Conservation (phyloP, 2,113 vertebrate genomes). For the Athene cunicularia region DNA sequence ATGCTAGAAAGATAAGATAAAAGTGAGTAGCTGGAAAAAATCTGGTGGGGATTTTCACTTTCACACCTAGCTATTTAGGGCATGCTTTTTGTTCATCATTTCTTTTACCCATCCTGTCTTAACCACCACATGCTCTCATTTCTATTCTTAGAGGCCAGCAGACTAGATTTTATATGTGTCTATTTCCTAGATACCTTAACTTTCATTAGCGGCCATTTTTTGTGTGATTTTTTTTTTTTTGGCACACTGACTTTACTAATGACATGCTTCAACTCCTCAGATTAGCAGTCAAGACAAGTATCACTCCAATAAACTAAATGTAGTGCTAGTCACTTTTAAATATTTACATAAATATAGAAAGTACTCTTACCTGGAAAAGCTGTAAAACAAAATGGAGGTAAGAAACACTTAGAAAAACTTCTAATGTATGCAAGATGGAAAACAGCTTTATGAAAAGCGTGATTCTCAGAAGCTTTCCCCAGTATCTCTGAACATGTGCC, state of each 20-base stretch:
- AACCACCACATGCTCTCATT: background rate
- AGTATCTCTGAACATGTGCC: background rate
- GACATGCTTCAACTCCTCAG: background rate
- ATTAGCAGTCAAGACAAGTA: background rate
- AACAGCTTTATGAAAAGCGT: background rate
- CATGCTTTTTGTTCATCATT: background rate
- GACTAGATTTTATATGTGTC: background rate
- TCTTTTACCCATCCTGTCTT: background rate
- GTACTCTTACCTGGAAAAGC: background rate
- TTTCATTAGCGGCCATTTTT: background rate
- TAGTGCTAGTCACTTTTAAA: background rate
- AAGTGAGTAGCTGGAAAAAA: background rate
- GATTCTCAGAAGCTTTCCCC: background rate
- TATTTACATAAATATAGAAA: background rate
- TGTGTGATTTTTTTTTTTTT: background rate
- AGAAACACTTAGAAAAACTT: background rate
- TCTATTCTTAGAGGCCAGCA: background rate
- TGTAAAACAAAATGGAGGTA: background rate
- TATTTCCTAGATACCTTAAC: background rate
- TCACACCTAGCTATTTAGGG: background rate
- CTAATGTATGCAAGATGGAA: background rate
- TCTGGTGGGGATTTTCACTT: background rate
- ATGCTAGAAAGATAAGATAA: background rate
- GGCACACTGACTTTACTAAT: background rate
- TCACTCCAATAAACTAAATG: background rate